Evolutionary conservation across 1,140 invertebrate genomes (phyloP).

Genomic region (Lepidurus couesii): DNA sequence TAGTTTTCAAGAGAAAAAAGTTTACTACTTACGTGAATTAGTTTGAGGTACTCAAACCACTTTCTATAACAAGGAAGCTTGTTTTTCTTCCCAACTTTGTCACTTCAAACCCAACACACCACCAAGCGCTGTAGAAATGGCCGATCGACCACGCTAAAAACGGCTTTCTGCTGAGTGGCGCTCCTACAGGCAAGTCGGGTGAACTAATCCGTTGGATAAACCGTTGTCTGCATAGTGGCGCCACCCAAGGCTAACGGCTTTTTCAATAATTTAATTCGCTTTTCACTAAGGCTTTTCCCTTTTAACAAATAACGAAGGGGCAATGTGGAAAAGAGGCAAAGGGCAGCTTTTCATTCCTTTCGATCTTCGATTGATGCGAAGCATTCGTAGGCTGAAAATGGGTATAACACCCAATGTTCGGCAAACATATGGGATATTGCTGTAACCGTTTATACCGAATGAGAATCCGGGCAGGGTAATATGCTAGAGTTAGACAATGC

Average conservation of each 20-base stretch:
- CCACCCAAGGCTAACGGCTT: neutral
- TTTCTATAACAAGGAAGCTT: neutral
- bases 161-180: neutral
- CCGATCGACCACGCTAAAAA: neutral
- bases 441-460: neutral
- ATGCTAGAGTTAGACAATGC: neutral
- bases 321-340: no score
- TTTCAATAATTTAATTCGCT: neutral
- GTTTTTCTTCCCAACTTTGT: neutral
- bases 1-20: neutral
- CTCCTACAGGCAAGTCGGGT: neutral
- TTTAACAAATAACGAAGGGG: neutral
- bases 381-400: no score
- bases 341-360: no score
- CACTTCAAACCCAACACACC: neutral
- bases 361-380: no score
- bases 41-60: no score
- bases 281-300: no score
- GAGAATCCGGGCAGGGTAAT: neutral
- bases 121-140: neutral
- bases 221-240: constrained; percentile 7
- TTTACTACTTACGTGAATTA: neutral
- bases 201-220: neutral
- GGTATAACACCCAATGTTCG: no score
- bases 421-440: no score